Evolutionary conservation across 1,140 invertebrate species (phyloP).

Genomic region (Anoplolepis gracilipes): DNA sequence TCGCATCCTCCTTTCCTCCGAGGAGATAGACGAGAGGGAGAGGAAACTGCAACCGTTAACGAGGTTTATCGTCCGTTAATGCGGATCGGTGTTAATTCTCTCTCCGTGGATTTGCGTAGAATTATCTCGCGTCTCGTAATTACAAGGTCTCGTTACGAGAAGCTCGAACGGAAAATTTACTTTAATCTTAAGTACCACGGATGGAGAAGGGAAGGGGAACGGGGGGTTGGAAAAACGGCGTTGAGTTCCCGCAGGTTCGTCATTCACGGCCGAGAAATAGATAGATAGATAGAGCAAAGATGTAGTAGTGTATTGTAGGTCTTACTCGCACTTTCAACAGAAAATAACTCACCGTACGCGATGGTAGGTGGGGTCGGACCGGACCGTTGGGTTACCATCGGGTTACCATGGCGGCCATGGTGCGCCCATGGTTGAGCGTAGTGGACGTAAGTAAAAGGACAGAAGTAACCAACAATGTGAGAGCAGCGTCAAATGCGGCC

Average conservation of each 20-base stretch:
- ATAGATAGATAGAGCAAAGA: slow-evolving; percentile 42
- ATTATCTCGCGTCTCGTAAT: slow-evolving; percentile 43
- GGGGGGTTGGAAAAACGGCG: neutral
- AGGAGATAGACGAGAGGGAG: neutral
- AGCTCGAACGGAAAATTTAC: neutral
- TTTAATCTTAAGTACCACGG: neutral
- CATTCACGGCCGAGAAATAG: slow-evolving; percentile 38
- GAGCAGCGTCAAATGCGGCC: slow-evolving; percentile 84
- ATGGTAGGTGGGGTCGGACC: slow-evolving; percentile 82
- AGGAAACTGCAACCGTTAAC: slow-evolving; percentile 2
- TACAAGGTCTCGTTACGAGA: slow-evolving; percentile 26
- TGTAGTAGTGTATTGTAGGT: slow-evolving; percentile 39
- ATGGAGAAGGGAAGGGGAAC: neutral
- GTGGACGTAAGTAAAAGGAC: slow-evolving; percentile 85
- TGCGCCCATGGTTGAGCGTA: slow-evolving; percentile 78
- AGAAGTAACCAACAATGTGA: slow-evolving; percentile 86
- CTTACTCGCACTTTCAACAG: slow-evolving; percentile 79
- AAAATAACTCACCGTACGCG: slow-evolving; percentile 86
- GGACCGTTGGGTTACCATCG: slow-evolving; percentile 82
- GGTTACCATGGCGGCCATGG: slow-evolving; percentile 80
- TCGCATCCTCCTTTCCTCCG: neutral
- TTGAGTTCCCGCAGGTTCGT: slow-evolving; percentile 33
- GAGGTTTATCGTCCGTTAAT: slow-evolving; percentile 43
- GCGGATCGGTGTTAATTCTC: slow-evolving; percentile 38
- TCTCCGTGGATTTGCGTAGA: neutral